phyloP scores from a whole-genome alignment of 2,888 invertebrate genomes.

The Eulithis prunata region DNA sequence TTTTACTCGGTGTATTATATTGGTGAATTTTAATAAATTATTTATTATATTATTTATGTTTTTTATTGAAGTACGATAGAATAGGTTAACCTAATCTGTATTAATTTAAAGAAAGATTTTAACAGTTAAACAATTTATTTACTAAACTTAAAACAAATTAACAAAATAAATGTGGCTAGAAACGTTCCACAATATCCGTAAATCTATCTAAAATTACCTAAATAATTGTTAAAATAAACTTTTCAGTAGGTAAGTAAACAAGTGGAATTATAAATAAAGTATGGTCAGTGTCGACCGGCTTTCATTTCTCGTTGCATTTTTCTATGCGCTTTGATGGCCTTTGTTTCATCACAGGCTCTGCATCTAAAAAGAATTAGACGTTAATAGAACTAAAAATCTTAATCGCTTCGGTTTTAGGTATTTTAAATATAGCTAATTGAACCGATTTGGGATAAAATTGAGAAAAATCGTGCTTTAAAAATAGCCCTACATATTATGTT shows the following conservation, averaged over 20 bases:
- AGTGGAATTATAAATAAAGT: neutral
- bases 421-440: too few relatives aligned
- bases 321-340: slow-evolving; percentile 18
- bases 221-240: slow-evolving; percentile 14
- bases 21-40: slow-evolving; percentile 74
- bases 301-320: slow-evolving; percentile 23
- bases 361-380: slow-evolving; percentile 19
- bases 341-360: slow-evolving; percentile 29
- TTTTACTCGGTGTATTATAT: slow-evolving; percentile 71
- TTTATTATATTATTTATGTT: slow-evolving; percentile 56
- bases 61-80: slow-evolving; percentile 22
- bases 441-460: too few relatives aligned
- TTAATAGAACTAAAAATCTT: neutral
- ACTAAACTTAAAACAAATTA: slow-evolving; percentile 23
- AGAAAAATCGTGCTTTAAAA: too few relatives aligned
- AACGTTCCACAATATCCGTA: slow-evolving; percentile 16
- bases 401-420: too few relatives aligned
- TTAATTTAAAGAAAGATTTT: neutral
- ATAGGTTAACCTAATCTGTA: too few relatives aligned
- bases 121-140: slow-evolving; percentile 2
- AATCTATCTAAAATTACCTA: slow-evolving; percentile 26
- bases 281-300: slow-evolving; percentile 12
- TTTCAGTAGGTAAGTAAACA: neutral
- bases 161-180: slow-evolving; percentile 12
- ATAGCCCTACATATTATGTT: too few relatives aligned